Base-by-base conservation (phyloP, 1,140 invertebrate genomes). In the Drosophila eugracilis region DNA sequence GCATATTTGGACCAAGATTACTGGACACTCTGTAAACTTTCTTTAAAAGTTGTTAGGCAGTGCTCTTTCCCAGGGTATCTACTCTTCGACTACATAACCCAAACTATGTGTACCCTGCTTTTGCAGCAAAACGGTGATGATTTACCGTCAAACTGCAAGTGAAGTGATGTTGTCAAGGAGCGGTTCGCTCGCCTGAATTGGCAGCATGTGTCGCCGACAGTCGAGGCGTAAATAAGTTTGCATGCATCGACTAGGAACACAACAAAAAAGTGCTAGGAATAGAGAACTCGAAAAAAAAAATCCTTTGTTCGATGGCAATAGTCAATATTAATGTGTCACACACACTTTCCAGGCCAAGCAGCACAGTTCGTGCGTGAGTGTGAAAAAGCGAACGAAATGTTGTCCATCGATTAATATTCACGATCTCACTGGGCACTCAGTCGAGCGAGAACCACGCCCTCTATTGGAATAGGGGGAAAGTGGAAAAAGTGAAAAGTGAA, bases 91-190 rank as follows among this genome's bases (percentile, higher is more conserved):
- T 21, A 1, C 5, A 10, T 3, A 42, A 10, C 6, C 26, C 19
- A 37, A 44, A 5, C 21, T 26, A 34, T 32, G 30, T 30, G 28
- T 66, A 21, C 19, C 5, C 7, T 65, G 39, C 14, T 19, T 59
- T 48, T 37, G 41, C 44, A 37, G 39, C 15, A 34, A 59, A 63
- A 63, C 15, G 9, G 30, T 30, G 44, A 69, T 79, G 69, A 77
- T 77, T 74, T 74, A 83, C 58, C 53, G 49, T 58, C 60, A 59
- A 71, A 59, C 53, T 63, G 80, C 48, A 45, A 73, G 48, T 75
- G 48, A 84, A 63, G 62, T 59, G 62, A 62, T 60, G 75, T 47
- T 77, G 67, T 81, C 78, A 81, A 65, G 71, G 71, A 32, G 32
- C 54, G 22, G 26, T 44, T 36, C 53, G 50, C 19, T 59, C 24